These are phyloP conservation scores for Oophaga sylvatica DNA, from an alignment of 2,797 vertebrate genomes.

Conservation along the genomic window DNA sequence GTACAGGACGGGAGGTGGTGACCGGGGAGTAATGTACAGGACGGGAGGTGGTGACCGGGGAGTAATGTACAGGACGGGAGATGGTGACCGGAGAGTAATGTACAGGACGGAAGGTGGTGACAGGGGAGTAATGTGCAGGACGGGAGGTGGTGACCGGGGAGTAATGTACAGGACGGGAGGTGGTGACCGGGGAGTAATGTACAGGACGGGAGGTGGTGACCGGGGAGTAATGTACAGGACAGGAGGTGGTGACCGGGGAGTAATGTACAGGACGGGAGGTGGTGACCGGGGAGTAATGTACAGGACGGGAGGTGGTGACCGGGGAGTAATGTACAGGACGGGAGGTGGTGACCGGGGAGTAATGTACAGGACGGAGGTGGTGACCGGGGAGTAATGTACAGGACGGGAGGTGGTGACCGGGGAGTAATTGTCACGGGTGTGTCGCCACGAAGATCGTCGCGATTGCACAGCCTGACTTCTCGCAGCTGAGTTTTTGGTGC, in stretches of 20 bases:
- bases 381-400: not conserved
- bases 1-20: conserved; percentile 65
- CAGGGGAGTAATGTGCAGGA: not conserved
- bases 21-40: conserved; percentile 62
- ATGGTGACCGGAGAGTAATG: not conserved
- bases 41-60: not conserved
- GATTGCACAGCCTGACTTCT: too few relatives aligned
- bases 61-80: not conserved
- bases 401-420: not conserved
- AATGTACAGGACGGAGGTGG: not conserved
- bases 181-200: conserved; percentile 69
- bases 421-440: too few relatives aligned
- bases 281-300: not conserved
- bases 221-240: not conserved
- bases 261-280: not conserved
- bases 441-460: too few relatives aligned
- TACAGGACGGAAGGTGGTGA: not conserved
- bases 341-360: not conserved
- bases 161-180: conserved; percentile 57
- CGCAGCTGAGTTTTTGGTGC: too few relatives aligned
- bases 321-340: not conserved
- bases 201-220: not conserved
- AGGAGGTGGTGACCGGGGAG: not conserved
- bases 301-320: not conserved
- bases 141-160: not conserved